A percentile compares a stretch with the other conserved stretches of the same genome.
Conservation (phyloP, 2,888 invertebrate genomes). For the Zele albiditarsus region DNA sequence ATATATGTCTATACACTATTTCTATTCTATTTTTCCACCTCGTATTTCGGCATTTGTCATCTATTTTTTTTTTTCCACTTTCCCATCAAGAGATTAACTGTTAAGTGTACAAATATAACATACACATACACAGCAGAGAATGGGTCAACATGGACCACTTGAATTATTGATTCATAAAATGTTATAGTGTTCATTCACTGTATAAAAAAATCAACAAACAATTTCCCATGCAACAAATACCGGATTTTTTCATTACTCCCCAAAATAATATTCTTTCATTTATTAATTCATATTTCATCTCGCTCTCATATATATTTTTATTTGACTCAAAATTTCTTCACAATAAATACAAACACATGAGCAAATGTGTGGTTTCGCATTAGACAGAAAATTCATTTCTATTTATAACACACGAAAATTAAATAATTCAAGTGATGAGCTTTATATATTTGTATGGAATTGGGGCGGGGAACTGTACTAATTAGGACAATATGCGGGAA, state of each 20-base stretch:
- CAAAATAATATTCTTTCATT: background rate
- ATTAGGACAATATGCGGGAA: conserved; percentile 42
- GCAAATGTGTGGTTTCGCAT: background rate
- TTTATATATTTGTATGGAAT: conserved; percentile 43
- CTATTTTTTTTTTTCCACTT: conserved; percentile 22
- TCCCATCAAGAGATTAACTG: background rate
- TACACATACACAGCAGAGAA: too few relatives aligned
- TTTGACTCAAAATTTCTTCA: too few relatives aligned
- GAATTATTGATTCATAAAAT: too few relatives aligned
- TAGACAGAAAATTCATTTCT: background rate
- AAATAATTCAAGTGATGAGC: conserved; percentile 8
- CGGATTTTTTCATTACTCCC: too few relatives aligned
- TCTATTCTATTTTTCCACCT: conserved; percentile 19
- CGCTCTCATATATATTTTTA: too few relatives aligned
- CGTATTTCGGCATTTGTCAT: conserved; percentile 33
- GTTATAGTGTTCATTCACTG: too few relatives aligned
- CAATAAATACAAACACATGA: background rate
- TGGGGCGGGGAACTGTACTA: conserved; percentile 47
- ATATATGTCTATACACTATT: conserved; percentile 22
- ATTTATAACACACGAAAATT: background rate
- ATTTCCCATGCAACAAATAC: too few relatives aligned
- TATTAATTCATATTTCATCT: background rate
- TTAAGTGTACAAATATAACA: background rate
- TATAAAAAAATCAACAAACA: too few relatives aligned
- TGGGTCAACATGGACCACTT: too few relatives aligned